Evolutionary conservation across 2,797 vertebrate species (phyloP).

Genomic region (Enteromius mattozi): DNA sequence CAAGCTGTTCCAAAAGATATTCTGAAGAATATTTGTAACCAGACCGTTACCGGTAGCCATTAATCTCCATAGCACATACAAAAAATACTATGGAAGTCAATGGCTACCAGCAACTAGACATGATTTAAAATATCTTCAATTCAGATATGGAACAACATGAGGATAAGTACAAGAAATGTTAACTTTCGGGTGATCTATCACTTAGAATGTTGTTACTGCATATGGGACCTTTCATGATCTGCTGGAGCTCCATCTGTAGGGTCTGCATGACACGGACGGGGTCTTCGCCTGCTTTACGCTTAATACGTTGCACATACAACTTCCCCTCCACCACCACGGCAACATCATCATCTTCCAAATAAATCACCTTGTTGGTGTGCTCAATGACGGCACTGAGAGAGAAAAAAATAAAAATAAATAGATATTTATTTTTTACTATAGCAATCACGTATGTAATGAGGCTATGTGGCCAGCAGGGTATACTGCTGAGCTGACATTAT

Average conservation of each 20-base stretch:
- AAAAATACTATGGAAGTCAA: no score
- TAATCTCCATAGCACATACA: no score
- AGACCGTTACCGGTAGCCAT: background rate
- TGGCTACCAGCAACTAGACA: background rate
- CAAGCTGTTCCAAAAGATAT: background rate
- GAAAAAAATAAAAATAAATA: background rate
- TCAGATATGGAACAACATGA: background rate
- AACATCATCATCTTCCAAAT: constrained; percentile 93
- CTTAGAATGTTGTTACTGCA: background rate
- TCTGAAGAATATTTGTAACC: background rate
- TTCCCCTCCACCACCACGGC: constrained; percentile 86
- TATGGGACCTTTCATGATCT: constrained; percentile 94
- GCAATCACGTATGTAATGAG: background rate
- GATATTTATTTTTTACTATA: background rate
- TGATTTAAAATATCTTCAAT: background rate
- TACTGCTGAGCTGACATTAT: constrained; percentile 31
- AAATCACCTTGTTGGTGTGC: constrained; percentile 95
- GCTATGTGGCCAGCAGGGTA: constrained; percentile 49
- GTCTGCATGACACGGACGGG: constrained; percentile 91
- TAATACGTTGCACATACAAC: constrained; percentile 91
- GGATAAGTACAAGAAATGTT: background rate
- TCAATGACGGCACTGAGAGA: constrained; percentile 90
- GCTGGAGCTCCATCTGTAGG: constrained; percentile 94
- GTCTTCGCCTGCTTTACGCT: constrained; percentile 86
- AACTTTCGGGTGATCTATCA: background rate